A percentile compares a stretch with the other conserved stretches of the same genome.
Conservation (phyloP, 2,797 vertebrate species). For the Sebastolobus alascanus region DNA sequence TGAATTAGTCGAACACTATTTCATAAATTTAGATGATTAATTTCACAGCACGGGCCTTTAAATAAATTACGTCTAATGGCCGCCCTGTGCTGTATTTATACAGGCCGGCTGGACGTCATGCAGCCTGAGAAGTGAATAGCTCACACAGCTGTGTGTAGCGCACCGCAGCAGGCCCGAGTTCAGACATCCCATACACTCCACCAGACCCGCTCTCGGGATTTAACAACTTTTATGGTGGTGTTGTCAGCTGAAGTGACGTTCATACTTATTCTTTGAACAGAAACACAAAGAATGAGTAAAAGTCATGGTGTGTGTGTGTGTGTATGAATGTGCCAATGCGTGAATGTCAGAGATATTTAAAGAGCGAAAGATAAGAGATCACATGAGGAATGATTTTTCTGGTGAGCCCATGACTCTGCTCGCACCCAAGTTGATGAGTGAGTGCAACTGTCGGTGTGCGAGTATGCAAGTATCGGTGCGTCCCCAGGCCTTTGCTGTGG, state of each 20-base stretch:
- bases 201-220: slow-evolving; percentile 44
- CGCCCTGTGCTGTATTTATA: slow-evolving; percentile 65
- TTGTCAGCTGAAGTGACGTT: slow-evolving; percentile 50
- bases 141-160: slow-evolving; percentile 63
- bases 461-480: slow-evolving; percentile 75
- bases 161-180: slow-evolving; percentile 38
- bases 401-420: slow-evolving; percentile 36
- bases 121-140: slow-evolving; percentile 54
- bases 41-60: slow-evolving; percentile 67
- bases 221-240: slow-evolving; percentile 41
- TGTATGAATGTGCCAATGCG: neutral
- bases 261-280: slow-evolving; percentile 28
- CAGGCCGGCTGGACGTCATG: slow-evolving; percentile 49
- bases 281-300: slow-evolving; percentile 7
- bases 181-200: slow-evolving; percentile 47
- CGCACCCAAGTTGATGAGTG: slow-evolving; percentile 36
- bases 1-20: slow-evolving; percentile 70
- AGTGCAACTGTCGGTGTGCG: slow-evolving; percentile 49
- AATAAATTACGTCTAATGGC: slow-evolving; percentile 73
- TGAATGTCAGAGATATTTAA: slow-evolving; percentile 36
- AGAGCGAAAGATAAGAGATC: slow-evolving; percentile 24
- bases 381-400: slow-evolving; percentile 35
- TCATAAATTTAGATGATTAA: slow-evolving; percentile 75
- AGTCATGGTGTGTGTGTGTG: slow-evolving; percentile 9
- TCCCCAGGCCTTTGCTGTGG: slow-evolving; percentile 78